A percentile compares a stretch with the other conserved stretches of the same genome.
Conservation (phyloP, 2,113 vertebrate genomes). For the Jaculus jaculus region DNA sequence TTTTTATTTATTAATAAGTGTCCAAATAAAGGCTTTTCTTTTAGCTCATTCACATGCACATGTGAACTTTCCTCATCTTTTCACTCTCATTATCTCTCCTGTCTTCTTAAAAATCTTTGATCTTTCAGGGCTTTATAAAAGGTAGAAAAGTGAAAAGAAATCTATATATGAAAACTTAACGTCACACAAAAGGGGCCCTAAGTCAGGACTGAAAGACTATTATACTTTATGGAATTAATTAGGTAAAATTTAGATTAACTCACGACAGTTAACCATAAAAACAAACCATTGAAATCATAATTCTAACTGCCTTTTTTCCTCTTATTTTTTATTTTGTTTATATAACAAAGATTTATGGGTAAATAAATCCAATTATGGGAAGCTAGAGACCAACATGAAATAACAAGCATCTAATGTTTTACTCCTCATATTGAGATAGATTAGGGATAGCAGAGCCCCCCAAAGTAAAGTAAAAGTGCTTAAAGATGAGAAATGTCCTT, state of each 20-base stretch:
- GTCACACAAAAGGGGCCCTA: not conserved
- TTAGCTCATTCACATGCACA: not conserved
- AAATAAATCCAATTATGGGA: not conserved
- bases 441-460: too few species aligned
- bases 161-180: not conserved
- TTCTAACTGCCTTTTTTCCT: not conserved
- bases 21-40: not conserved
- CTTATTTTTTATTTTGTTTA: not conserved
- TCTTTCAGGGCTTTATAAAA: not conserved
- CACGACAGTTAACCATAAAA: not conserved
- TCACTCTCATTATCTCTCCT: not conserved
- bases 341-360: not conserved
- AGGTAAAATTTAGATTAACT: not conserved
- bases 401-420: not conserved
- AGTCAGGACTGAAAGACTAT: not conserved
- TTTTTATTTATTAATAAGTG: not conserved
- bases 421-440: not conserved
- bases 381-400: not conserved
- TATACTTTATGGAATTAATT: constrained; percentile 2
- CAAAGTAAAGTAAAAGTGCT: too few species aligned
- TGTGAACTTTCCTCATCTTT: not conserved
- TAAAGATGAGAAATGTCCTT: too few species aligned
- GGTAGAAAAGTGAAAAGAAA: not conserved
- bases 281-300: not conserved
- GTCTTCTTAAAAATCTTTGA: not conserved